phyloP scores from a whole-genome alignment of 1,140 invertebrate species.

The Berghia stephanieae region DNA sequence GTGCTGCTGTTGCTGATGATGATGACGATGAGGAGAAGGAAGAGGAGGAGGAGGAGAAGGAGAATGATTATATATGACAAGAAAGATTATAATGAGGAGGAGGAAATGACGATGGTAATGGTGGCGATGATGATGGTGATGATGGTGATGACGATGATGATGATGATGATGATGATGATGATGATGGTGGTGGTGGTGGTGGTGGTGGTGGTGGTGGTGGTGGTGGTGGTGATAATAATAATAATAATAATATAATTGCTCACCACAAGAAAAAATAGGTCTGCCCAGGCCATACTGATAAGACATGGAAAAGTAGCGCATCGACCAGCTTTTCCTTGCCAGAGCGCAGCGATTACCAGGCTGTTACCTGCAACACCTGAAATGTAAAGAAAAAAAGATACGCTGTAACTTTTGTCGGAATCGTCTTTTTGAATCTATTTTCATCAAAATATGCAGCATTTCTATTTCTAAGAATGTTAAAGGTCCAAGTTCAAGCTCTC shows the following conservation, averaged over 20 bases:
- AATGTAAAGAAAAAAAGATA: not conserved
- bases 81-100: not conserved
- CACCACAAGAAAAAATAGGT: conserved; percentile 13
- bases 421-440: not conserved
- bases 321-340: conserved; percentile 73
- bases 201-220: not conserved
- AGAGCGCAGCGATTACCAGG: conserved; percentile 84
- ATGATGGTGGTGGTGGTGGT: not conserved
- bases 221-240: not conserved
- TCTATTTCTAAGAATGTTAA: conserved; percentile 66
- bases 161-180: conserved; percentile 8
- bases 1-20: not conserved
- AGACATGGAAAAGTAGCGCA: conserved; percentile 24
- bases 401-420: too few relatives aligned
- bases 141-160: not conserved
- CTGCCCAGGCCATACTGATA: conserved; percentile 24
- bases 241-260: not conserved
- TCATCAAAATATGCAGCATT: not conserved
- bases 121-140: not conserved
- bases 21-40: not conserved
- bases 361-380: conserved; percentile 20
- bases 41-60: too few relatives aligned
- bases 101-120: not conserved
- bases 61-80: too few relatives aligned
- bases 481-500: conserved; percentile 55